Percentiles rank a stretch among this genome's conserved stretches.
These are phyloP conservation scores for Ovis aries DNA, from an alignment of 2,113 vertebrate genomes.

Conservation along the genomic window DNA sequence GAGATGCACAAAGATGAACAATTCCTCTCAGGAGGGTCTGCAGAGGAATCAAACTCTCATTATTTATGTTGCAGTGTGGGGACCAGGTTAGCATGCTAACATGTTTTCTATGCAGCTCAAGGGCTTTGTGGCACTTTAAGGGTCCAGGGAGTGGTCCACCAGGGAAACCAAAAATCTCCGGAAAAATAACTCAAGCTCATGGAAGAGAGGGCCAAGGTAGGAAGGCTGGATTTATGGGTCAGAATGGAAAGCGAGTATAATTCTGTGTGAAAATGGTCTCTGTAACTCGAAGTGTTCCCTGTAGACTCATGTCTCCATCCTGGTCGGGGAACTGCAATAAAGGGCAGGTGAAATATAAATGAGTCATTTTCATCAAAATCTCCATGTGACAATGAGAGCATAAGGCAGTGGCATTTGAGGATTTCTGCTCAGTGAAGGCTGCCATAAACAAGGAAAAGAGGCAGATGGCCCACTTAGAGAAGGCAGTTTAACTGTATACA, in stretches of 20 bases:
- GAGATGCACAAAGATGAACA: not conserved
- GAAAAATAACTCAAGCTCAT: not conserved
- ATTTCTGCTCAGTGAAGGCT: not conserved
- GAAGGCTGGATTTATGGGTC: not conserved
- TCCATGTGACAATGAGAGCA: not conserved
- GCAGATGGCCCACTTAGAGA: slow-evolving; percentile 12
- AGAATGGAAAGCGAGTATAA: not conserved
- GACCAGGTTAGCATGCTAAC: not conserved
- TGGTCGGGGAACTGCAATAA: not conserved
- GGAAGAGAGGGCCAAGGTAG: not conserved
- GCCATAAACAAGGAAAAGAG: not conserved
- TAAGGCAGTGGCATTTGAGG: not conserved
- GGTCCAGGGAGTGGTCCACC: not conserved
- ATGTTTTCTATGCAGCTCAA: not conserved
- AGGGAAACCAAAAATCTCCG: not conserved
- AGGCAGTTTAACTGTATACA: not conserved
- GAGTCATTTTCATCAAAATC: not conserved
- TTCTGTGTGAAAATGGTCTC: not conserved
- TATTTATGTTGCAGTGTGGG: fast-evolving
- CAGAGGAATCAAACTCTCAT: not conserved
- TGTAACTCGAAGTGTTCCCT: not conserved
- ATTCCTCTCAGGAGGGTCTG: not conserved
- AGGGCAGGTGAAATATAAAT: not conserved
- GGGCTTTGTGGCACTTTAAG: not conserved
- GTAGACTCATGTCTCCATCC: not conserved